phyloP scores from a whole-genome alignment of 2,113 vertebrate genomes.

The Tychaedon coryphoeus region DNA sequence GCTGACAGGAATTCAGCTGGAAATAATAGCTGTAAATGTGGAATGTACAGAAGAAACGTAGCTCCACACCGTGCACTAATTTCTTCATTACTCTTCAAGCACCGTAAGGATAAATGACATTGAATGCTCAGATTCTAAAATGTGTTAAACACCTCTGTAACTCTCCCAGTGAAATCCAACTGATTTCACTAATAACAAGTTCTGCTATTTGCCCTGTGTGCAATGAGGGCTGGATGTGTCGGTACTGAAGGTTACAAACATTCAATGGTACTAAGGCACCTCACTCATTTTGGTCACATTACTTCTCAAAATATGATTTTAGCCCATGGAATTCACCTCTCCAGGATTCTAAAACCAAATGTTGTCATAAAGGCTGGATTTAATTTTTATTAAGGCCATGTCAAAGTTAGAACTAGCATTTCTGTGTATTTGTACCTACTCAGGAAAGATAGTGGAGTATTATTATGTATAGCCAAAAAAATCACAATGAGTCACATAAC shows the following conservation, averaged over 20 bases:
- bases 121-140: neutral
- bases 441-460: neutral
- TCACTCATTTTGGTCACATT: neutral
- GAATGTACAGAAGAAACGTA: neutral
- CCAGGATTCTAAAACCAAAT: neutral
- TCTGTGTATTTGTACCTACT: neutral
- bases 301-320: neutral
- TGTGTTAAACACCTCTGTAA: neutral
- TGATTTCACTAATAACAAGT: conserved; percentile 16
- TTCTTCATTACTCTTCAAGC: conserved; percentile 20
- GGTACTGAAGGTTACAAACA: neutral
- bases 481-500: neutral
- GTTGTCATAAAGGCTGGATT: neutral
- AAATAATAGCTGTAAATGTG: conserved; percentile 48
- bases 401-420: neutral
- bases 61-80: neutral
- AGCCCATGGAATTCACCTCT: neutral
- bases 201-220: neutral
- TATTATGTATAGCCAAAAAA: neutral
- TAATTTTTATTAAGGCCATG: neutral
- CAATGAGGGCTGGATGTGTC: neutral
- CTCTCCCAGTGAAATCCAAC: neutral
- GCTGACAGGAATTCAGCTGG: conserved; percentile 35
- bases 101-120: conserved; percentile 17
- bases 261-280: neutral